Evolutionary conservation across 2,113 vertebrate genomes (phyloP).

Genomic region (Epinephelus fuscoguttatus): DNA sequence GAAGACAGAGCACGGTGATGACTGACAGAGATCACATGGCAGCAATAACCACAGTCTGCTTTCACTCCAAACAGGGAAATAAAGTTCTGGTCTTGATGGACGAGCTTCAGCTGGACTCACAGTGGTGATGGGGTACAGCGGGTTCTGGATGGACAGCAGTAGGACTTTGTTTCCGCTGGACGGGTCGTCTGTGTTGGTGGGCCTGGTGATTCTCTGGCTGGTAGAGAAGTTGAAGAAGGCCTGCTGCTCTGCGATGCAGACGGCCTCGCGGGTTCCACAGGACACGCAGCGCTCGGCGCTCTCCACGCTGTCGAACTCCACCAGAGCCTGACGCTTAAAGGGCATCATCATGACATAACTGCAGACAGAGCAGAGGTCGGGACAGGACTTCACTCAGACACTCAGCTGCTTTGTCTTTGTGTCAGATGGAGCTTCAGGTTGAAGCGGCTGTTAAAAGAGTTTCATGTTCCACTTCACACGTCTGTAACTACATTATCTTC

Average conservation of each 20-base stretch:
- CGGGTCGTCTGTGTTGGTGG: constrained; percentile 92
- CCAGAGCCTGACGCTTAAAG: constrained; percentile 94
- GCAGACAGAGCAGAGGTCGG: background rate
- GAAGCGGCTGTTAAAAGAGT: background rate
- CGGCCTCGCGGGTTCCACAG: constrained; percentile 85
- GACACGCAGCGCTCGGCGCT: constrained; percentile 92
- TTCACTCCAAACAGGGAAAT: background rate
- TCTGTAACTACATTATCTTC: too few species aligned
- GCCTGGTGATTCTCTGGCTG: constrained; percentile 94
- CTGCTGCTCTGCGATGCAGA: constrained; percentile 92
- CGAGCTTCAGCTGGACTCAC: constrained; percentile 75
- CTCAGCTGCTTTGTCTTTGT: background rate
- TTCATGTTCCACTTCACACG: too few species aligned
- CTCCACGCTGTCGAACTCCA: constrained; percentile 93
- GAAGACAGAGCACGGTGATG: background rate
- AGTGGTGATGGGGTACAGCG: constrained; percentile 96
- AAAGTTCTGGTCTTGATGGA: background rate
- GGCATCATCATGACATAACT: constrained; percentile 99
- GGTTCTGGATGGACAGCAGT: constrained; percentile 94
- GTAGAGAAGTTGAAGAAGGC: constrained; percentile 98
- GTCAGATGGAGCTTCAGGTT: background rate
- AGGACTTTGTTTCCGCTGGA: constrained; percentile 94
- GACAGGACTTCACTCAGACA: background rate
- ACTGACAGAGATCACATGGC: too few species aligned
- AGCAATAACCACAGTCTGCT: too few species aligned